Percentiles rank a stretch among this genome's conserved stretches.
Evolutionary conservation across 2,797 vertebrate species (phyloP).

Genomic region (Lacerta bilineata): DNA sequence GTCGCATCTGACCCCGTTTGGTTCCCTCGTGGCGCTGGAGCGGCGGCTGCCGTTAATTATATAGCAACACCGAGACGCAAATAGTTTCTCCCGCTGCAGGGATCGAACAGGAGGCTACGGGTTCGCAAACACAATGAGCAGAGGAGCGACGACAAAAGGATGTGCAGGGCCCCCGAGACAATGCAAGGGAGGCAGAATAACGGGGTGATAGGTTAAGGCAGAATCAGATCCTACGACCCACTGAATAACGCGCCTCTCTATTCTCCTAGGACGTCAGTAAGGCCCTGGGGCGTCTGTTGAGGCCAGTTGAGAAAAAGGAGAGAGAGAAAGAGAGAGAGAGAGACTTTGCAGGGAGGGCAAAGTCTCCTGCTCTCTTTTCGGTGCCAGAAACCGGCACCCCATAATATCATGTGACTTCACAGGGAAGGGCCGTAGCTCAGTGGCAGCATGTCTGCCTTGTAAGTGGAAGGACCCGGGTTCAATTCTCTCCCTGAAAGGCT

Average conservation of each 20-base stretch:
- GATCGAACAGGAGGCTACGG: not conserved
- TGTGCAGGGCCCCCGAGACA: not conserved
- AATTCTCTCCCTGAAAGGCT: too few species aligned
- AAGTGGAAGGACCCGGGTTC: too few species aligned
- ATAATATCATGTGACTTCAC: too few species aligned
- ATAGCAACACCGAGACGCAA: constrained; percentile 34
- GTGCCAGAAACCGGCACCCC: too few species aligned
- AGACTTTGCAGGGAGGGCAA: not conserved
- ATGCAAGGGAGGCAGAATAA: not conserved
- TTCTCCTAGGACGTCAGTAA: not conserved
- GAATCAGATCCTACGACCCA: not conserved
- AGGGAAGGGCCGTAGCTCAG: too few species aligned
- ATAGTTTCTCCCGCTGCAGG: constrained; percentile 19
- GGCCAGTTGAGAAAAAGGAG: too few species aligned
- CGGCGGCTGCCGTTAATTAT: constrained; percentile 18
- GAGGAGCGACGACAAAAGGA: not conserved
- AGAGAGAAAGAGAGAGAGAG: not conserved
- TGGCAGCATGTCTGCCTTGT: too few species aligned
- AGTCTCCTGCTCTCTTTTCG: too few species aligned
- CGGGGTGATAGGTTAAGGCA: not conserved
- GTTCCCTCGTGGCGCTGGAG: not conserved
- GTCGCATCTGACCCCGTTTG: not conserved
- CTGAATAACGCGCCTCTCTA: accelerated
- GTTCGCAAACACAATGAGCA: not conserved
- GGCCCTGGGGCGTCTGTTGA: not conserved